These are phyloP conservation scores for Conchocele bisecta DNA, from an alignment of 2,888 invertebrate genomes.

Conservation along the genomic window DNA sequence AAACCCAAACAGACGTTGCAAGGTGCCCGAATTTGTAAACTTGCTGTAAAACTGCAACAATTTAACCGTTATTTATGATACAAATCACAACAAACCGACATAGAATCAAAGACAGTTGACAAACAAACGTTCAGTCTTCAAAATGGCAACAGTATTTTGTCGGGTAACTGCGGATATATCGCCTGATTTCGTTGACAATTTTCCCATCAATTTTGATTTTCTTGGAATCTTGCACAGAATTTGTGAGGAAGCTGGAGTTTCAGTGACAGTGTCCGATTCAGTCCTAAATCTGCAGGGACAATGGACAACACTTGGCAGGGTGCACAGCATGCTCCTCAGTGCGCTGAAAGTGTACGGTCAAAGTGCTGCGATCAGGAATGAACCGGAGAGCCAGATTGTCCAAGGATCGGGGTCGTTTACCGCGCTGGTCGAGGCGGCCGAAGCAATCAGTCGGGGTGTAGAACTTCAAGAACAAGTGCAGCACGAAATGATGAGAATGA, in stretches of 20 bases:
- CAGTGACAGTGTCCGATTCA: conserved; percentile 21
- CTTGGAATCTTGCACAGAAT: conserved; percentile 59
- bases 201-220: conserved; percentile 65
- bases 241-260: conserved; percentile 62
- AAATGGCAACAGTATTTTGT: conserved; percentile 60
- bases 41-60: conserved; percentile 47
- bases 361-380: conserved; percentile 16
- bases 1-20: background rate
- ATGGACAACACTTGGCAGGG: conserved; percentile 61
- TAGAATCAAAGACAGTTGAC: background rate
- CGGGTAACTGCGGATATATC: conserved; percentile 63
- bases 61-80: background rate
- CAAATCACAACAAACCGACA: background rate
- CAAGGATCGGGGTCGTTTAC: conserved; percentile 38
- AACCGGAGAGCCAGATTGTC: conserved; percentile 4
- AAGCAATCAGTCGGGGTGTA: conserved; percentile 49
- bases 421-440: conserved; percentile 54
- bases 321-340: conserved; percentile 60
- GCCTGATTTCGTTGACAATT: conserved; percentile 53
- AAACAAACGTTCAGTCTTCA: conserved; percentile 3
- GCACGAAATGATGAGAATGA: too few species aligned
- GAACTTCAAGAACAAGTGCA: conserved; percentile 8
- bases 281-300: conserved; percentile 50
- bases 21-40: background rate
- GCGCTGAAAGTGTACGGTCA: conserved; percentile 58